These are phyloP conservation scores for Hystrix brachyura DNA, from an alignment of 2,113 vertebrate genomes.

Conservation along the genomic window DNA sequence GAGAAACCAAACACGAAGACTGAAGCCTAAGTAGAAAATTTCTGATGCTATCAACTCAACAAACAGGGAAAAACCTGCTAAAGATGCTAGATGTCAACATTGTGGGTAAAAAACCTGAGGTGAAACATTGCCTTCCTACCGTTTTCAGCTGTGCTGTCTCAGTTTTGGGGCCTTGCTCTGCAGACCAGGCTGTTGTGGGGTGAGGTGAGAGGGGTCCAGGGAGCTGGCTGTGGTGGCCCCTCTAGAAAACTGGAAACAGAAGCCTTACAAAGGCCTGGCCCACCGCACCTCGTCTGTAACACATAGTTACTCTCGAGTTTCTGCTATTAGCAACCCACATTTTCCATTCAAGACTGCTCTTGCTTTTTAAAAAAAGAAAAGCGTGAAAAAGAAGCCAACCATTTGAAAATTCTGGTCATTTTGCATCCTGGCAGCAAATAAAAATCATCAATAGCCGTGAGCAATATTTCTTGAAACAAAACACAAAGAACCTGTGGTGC, in stretches of 20 bases:
- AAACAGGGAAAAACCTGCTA: neutral
- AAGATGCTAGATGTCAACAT: neutral
- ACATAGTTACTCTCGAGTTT: neutral
- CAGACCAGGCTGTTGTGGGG: neutral
- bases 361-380: neutral
- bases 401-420: conserved; percentile 56
- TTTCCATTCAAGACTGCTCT: conserved; percentile 30
- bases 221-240: neutral
- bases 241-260: conserved; percentile 29
- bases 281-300: neutral
- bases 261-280: neutral
- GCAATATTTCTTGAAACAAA: conserved; percentile 62
- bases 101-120: neutral
- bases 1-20: conserved; percentile 10
- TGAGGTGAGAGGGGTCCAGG: no score
- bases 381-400: neutral
- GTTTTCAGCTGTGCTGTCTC: neutral
- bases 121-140: neutral
- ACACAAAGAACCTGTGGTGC: conserved; percentile 59
- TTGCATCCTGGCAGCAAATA: conserved; percentile 50
- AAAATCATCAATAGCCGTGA: conserved; percentile 58
- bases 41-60: neutral
- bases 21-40: neutral
- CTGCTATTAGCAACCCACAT: conserved; percentile 19
- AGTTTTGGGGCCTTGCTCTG: neutral